Evolutionary conservation across 2,888 invertebrate species (phyloP).

Genomic region (Ochlodes sylvanus): DNA sequence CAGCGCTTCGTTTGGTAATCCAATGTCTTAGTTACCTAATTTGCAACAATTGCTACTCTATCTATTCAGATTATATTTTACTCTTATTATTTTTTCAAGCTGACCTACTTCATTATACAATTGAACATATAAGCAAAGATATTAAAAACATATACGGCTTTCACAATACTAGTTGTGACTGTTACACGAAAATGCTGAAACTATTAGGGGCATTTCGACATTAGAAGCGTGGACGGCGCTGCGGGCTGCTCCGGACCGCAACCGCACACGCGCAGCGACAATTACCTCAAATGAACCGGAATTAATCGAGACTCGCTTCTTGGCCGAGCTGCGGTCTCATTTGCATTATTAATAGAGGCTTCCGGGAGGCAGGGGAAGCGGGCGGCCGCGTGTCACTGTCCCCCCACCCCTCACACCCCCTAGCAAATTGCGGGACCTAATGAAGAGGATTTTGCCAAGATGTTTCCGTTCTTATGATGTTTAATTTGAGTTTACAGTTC

Average conservation of each 20-base stretch:
- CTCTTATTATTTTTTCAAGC: no score
- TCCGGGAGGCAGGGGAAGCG: conserved; percentile 58
- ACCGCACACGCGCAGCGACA: conserved; percentile 78
- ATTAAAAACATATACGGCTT: no score
- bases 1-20: no score
- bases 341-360: conserved; percentile 85
- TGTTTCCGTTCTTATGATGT: conserved; percentile 84
- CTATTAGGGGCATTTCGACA: conserved; percentile 42
- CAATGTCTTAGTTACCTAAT: no score
- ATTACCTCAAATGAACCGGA: conserved; percentile 85
- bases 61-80: no score
- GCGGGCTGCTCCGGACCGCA: conserved; percentile 60
- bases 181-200: conserved; percentile 41
- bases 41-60: no score
- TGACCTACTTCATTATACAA: no score
- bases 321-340: conserved; percentile 84
- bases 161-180: background rate
- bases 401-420: conserved; percentile 53
- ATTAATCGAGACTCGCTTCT: conserved; percentile 84
- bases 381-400: conserved; percentile 70
- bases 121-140: no score
- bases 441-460: conserved; percentile 83
- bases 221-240: conserved; percentile 46
- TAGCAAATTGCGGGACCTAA: conserved; percentile 80
- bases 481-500: conserved; percentile 82